A percentile compares a stretch with the other conserved stretches of the same genome.
Conservation (phyloP, 2,113 vertebrate species). For the Phoxinus phoxinus region DNA sequence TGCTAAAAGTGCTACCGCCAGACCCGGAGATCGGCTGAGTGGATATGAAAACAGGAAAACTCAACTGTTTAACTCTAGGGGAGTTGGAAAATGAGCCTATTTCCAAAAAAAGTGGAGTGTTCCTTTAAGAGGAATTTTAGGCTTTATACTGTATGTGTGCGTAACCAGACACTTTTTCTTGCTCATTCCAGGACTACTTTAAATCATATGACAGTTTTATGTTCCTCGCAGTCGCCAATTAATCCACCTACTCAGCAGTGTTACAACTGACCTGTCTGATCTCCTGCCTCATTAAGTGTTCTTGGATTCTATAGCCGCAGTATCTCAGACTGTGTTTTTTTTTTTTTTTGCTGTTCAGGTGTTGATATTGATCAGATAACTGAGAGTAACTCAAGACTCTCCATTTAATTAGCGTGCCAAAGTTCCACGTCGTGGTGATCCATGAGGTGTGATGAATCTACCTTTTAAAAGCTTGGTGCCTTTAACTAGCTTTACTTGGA, state of each 20-base stretch:
- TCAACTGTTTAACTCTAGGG: no score
- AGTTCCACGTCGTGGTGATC: slow-evolving; percentile 29
- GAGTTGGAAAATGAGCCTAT: no score
- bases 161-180: neutral
- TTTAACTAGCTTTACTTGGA: slow-evolving; percentile 38
- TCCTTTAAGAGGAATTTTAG: neutral
- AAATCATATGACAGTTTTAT: neutral
- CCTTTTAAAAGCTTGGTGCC: neutral
- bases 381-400: slow-evolving; percentile 22
- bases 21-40: no score
- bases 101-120: no score
- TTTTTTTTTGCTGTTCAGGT: neutral
- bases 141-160: neutral
- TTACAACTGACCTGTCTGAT: neutral
- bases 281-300: neutral
- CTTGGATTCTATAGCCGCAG: neutral
- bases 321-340: neutral
- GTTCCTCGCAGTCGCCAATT: neutral
- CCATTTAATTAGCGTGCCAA: neutral
- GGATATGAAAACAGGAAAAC: no score
- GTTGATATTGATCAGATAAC: neutral
- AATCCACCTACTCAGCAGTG: neutral
- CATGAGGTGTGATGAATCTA: neutral
- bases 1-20: no score
- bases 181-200: neutral